Evolutionary conservation across 2,888 invertebrate genomes (phyloP).

Genomic region (Scaptomyza cyrtandrae): DNA sequence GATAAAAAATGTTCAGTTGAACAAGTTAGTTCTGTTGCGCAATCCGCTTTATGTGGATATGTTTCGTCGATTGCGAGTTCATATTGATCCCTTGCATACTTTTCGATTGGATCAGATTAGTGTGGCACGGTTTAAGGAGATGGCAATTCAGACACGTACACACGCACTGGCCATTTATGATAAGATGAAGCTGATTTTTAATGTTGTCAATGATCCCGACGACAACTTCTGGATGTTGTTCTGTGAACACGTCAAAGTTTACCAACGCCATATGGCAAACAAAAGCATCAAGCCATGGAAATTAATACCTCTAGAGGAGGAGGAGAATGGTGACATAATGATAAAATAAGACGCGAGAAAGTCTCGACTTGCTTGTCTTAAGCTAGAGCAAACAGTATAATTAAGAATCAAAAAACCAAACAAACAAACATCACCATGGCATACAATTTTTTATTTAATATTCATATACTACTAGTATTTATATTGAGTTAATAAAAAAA

Average conservation of each 20-base stretch:
- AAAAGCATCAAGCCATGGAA: too few relatives aligned
- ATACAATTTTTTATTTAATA: too few relatives aligned
- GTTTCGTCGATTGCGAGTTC: neutral
- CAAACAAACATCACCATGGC: too few relatives aligned
- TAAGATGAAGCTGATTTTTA: neutral
- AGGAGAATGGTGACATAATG: too few relatives aligned
- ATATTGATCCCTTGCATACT: neutral
- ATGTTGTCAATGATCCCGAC: neutral
- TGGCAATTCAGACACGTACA: neutral
- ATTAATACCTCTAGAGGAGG: too few relatives aligned
- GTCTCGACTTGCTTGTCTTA: too few relatives aligned
- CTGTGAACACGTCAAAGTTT: neutral
- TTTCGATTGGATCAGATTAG: neutral
- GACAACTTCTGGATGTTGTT: neutral
- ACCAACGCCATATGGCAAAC: neutral
- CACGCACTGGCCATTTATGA: neutral
- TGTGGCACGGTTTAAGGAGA: neutral
- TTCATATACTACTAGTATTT: too few relatives aligned
- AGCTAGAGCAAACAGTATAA: too few relatives aligned
- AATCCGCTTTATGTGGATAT: neutral
- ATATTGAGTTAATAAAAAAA: too few relatives aligned
- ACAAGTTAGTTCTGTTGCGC: neutral
- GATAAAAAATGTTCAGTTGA: neutral
- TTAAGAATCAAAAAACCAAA: too few relatives aligned
- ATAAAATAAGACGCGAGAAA: too few relatives aligned